Evolutionary conservation across 2,888 invertebrate species (phyloP).

Genomic region (Amiota communis): DNA sequence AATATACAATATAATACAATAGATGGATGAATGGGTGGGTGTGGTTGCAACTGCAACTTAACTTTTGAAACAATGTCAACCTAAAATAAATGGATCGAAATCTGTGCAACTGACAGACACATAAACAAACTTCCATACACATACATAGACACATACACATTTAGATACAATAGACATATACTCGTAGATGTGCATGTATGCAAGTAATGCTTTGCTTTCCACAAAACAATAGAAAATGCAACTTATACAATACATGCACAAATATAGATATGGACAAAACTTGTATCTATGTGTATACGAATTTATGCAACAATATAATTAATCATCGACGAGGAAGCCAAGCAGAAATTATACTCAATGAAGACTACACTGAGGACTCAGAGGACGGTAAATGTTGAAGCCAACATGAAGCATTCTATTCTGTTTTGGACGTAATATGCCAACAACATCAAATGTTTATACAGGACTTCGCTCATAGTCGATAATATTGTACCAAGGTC

Average conservation of each 20-base stretch:
- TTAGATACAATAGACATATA: not conserved
- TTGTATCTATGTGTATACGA: not conserved
- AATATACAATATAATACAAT: constrained; percentile 8
- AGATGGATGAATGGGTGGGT: constrained; percentile 7
- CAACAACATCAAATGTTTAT: not conserved
- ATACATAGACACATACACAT: constrained; percentile 2
- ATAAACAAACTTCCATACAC: not conserved
- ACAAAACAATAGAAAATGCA: constrained; percentile 20
- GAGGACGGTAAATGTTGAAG: not conserved
- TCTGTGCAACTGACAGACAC: constrained; percentile 28
- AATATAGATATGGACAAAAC: constrained; percentile 25
- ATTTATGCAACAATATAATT: constrained; percentile 54
- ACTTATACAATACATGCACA: constrained; percentile 17
- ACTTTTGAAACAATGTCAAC: constrained; percentile 30
- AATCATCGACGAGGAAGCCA: constrained; percentile 60
- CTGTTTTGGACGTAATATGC: not conserved
- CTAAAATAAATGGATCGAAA: constrained; percentile 29
- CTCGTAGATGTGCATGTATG: not conserved
- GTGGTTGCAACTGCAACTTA: constrained; percentile 20
- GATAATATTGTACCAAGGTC: not conserved
- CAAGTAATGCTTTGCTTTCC: not conserved
- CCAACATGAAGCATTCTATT: not conserved
- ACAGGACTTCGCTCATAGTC: not conserved
- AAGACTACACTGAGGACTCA: not conserved
- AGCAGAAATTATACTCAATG: constrained; percentile 52